Conservation (phyloP, 64 coral and sea anemone genomes). For the Montipora foliosa region DNA sequence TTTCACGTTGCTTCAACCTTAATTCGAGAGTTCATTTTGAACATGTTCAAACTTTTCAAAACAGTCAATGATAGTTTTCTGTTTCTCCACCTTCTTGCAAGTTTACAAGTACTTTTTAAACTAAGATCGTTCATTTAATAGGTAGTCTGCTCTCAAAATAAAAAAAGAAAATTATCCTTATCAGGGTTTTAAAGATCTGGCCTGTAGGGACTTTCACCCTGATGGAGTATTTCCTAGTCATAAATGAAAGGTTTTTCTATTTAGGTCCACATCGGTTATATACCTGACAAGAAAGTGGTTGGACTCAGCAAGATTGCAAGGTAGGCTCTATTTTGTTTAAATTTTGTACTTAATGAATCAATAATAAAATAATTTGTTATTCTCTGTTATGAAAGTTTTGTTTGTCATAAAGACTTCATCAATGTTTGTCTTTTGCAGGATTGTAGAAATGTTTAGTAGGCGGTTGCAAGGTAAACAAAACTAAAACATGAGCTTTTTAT, state of each 20-base stretch:
- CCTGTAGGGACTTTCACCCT: too few relatives aligned
- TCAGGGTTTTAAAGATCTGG: too few relatives aligned
- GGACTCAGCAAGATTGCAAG: slow-evolving; percentile 97
- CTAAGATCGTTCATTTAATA: too few relatives aligned
- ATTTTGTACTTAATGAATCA: background rate
- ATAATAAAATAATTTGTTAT: background rate
- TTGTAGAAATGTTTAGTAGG: slow-evolving; percentile 97
- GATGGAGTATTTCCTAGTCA: too few relatives aligned
- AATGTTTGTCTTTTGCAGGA: slow-evolving; percentile 61
- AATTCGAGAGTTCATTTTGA: too few relatives aligned
- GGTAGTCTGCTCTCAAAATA: too few relatives aligned
- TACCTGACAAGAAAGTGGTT: slow-evolving; percentile 93
- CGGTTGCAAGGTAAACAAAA: slow-evolving; percentile 86
- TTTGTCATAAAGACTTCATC: background rate
- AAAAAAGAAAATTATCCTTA: too few relatives aligned
- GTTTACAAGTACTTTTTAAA: too few relatives aligned
- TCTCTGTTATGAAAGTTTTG: background rate
- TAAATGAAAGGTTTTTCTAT: background rate
- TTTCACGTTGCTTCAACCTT: too few relatives aligned
- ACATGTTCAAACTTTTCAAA: too few relatives aligned
- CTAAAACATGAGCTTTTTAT: background rate
- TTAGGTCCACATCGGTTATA: slow-evolving; percentile 96
- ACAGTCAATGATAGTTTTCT: too few relatives aligned
- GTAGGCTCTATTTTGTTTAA: slow-evolving; percentile 29
- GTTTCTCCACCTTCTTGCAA: too few relatives aligned